Percentiles rank a stretch among this genome's conserved stretches.
Conservation (phyloP, 1,140 invertebrate genomes). For the Teleogryllus occipitalis region DNA sequence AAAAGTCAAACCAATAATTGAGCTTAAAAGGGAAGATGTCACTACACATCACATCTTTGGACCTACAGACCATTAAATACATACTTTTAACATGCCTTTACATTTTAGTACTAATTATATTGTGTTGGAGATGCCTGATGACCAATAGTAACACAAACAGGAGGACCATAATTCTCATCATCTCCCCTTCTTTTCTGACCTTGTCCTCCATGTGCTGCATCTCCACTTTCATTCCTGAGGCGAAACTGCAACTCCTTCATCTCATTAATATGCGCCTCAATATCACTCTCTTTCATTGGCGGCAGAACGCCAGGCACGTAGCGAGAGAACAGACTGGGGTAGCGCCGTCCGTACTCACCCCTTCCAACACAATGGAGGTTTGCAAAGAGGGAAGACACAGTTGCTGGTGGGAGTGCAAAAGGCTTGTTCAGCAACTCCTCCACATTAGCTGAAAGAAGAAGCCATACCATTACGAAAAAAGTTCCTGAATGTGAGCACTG, state of each 20-base stretch:
- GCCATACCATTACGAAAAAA: no score
- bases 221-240: background rate
- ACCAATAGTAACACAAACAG: background rate
- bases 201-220: background rate
- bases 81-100: background rate
- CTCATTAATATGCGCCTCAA: constrained; percentile 18
- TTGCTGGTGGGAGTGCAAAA: constrained; percentile 14
- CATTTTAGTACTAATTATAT: background rate
- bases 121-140: background rate
- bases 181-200: constrained; percentile 18
- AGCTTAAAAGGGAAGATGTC: no score
- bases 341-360: constrained; percentile 18
- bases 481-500: no score
- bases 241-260: background rate
- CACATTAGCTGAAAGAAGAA: background rate
- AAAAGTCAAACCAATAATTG: no score
- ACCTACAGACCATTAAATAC: no score
- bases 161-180: constrained; percentile 19
- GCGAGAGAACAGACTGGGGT: constrained; percentile 16
- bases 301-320: constrained; percentile 21
- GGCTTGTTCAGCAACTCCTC: constrained; percentile 16
- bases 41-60: no score
- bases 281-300: constrained; percentile 20
- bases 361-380: constrained; percentile 20
- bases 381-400: constrained; percentile 16